Conservation (phyloP, 2,113 vertebrate genomes). For the Haplotaxodon microlepis region DNA sequence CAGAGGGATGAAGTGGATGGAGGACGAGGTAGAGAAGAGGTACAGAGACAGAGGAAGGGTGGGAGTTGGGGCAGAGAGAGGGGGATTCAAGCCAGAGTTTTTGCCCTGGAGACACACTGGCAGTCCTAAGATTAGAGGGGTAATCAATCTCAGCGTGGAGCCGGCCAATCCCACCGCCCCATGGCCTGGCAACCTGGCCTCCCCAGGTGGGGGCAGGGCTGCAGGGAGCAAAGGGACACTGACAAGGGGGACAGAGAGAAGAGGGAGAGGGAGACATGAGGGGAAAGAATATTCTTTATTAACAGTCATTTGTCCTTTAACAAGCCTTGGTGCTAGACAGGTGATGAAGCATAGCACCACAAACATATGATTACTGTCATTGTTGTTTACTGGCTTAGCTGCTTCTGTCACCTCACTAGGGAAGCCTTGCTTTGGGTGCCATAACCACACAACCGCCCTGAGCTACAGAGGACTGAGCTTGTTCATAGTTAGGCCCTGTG, state of each 20-base stretch:
- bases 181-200: constrained; percentile 55
- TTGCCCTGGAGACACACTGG: constrained; percentile 67
- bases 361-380: constrained; percentile 71
- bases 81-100: constrained; percentile 49
- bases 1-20: constrained; percentile 59
- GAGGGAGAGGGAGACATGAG: constrained; percentile 17
- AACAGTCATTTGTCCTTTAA: constrained; percentile 72
- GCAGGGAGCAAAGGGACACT: constrained; percentile 30
- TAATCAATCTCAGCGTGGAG: constrained; percentile 70
- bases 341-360: constrained; percentile 66
- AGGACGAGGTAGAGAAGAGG: constrained; percentile 46
- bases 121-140: constrained; percentile 60
- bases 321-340: constrained; percentile 64
- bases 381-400: constrained; percentile 54
- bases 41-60: constrained; percentile 36
- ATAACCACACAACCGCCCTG: constrained; percentile 3
- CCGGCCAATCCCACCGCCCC: constrained; percentile 51
- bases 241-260: constrained; percentile 36
- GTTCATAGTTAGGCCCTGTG: constrained; percentile 4
- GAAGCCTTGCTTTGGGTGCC: constrained; percentile 49
- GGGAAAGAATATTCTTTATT: constrained; percentile 62
- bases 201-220: constrained; percentile 46
- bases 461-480: neutral
- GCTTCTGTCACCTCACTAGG: constrained; percentile 52
- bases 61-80: constrained; percentile 27